These are phyloP conservation scores for Microcebus ravelobensis DNA, from an alignment of 2,113 vertebrate species.

Conservation along the genomic window DNA sequence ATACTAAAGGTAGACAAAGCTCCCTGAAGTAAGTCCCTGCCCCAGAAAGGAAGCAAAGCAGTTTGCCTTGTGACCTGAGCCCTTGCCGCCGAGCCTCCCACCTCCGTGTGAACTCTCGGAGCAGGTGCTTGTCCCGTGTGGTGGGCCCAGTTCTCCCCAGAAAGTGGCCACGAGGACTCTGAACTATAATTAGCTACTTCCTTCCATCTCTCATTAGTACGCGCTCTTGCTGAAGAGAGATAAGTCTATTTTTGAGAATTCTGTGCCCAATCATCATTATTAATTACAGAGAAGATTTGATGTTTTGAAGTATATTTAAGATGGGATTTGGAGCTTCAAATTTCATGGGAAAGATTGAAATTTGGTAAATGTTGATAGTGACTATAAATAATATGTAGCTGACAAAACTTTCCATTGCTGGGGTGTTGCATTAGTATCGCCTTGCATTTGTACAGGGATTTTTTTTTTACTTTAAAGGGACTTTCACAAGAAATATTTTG, in stretches of 20 bases:
- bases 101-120: neutral
- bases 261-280: neutral
- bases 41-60: accelerated
- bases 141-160: neutral
- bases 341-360: constrained; percentile 33
- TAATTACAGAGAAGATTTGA: constrained; percentile 45
- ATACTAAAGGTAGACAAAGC: neutral
- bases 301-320: constrained; percentile 33
- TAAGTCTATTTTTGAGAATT: constrained; percentile 46
- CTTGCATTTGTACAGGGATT: neutral
- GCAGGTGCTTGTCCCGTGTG: neutral
- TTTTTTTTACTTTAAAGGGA: neutral
- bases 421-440: neutral
- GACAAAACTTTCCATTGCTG: neutral
- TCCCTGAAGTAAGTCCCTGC: neutral
- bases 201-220: neutral
- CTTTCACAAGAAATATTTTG: neutral
- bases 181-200: constrained; percentile 14
- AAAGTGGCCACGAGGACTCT: neutral
- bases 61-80: neutral
- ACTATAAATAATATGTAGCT: constrained; percentile 11
- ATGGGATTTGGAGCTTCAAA: constrained; percentile 31
- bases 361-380: neutral
- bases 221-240: neutral
- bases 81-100: neutral